Conservation (phyloP, 2,113 vertebrate genomes). For the Engraulis encrasicolus region DNA sequence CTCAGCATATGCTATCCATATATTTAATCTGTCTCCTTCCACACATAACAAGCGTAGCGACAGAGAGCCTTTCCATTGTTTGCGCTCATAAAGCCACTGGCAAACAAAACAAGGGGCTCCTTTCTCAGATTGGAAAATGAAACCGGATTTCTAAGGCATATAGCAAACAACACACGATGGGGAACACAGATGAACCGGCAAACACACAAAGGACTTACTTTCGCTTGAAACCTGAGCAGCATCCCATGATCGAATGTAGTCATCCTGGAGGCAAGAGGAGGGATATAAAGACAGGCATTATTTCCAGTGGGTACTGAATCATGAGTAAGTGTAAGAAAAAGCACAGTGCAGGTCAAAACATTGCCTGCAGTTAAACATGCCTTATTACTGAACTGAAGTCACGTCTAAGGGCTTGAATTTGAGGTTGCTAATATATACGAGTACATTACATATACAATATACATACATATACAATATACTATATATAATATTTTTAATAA, state of each 20-base stretch:
- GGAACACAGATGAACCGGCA: background rate
- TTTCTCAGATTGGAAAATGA: background rate
- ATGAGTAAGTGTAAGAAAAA: background rate
- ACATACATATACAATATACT: no score
- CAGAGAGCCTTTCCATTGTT: background rate
- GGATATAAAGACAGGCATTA: slow-evolving; percentile 21
- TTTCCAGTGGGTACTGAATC: background rate
- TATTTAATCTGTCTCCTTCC: background rate
- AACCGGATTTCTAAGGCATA: background rate
- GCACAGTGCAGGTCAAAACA: background rate
- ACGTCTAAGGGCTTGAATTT: background rate
- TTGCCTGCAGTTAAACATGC: background rate
- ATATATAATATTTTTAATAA: no score
- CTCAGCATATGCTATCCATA: background rate
- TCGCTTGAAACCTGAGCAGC: slow-evolving; percentile 87
- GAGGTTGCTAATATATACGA: background rate
- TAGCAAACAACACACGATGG: background rate
- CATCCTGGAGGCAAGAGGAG: slow-evolving; percentile 78
- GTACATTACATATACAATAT: no score
- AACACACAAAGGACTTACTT: slow-evolving; percentile 74
- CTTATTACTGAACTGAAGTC: background rate
- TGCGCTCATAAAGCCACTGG: background rate
- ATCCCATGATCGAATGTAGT: slow-evolving; percentile 91
- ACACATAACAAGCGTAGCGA: background rate
- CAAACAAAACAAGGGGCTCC: background rate